Base-by-base conservation (phyloP, 2,113 vertebrate genomes). In the Alligator sinensis region DNA sequence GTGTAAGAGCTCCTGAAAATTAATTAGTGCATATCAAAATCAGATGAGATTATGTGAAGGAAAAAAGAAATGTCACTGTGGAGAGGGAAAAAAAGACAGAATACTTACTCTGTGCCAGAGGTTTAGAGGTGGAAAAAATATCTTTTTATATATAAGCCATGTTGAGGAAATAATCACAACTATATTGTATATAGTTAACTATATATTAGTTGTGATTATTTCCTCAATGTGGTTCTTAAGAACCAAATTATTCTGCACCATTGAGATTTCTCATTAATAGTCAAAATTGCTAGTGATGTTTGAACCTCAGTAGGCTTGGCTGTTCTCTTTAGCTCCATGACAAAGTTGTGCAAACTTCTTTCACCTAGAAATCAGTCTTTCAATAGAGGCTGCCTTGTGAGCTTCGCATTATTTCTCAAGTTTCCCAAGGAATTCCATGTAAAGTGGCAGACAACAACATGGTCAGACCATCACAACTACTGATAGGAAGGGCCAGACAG, bases 11-110 rank as follows among this genome's bases (percentile, higher is more conserved):
- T 91, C 63, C 78, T 58, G 97, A 96, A 96, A 98, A 97, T 97
- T 97, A 98, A 97, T 96, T 92, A 98, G 79, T 89, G 92, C 76
- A 89, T 97, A 95, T 97, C 94, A 96, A 92, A 97, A 97, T 93
- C 83, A 92, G 88, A 83, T 61, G 88, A 93, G 95, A 87, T 87
- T 22, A 47, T n/a, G 74, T 14, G 64, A 91, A 93, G 4, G 55
- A 13, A 19, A 66, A 81, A 91, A 91, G 16, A 94, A 70, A 11
- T 0, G 2, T 60, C 91, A 92, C 94, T 79, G 84, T 27, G 9
- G 86, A 85, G 22, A 85, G 47, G 47, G 55, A 80, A 86, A 92
- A 92, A 34, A 92, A 92, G 91, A 87, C 79, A 70, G 55, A 93
- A 93, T 83, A 63, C 74, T 5, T 82, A 83, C 18, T 87, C 68